Evolutionary conservation across 1,140 invertebrate species (phyloP), one percentile per base, ranked within the genome.

Genomic region (Thereuonema tuberculata): DNA sequence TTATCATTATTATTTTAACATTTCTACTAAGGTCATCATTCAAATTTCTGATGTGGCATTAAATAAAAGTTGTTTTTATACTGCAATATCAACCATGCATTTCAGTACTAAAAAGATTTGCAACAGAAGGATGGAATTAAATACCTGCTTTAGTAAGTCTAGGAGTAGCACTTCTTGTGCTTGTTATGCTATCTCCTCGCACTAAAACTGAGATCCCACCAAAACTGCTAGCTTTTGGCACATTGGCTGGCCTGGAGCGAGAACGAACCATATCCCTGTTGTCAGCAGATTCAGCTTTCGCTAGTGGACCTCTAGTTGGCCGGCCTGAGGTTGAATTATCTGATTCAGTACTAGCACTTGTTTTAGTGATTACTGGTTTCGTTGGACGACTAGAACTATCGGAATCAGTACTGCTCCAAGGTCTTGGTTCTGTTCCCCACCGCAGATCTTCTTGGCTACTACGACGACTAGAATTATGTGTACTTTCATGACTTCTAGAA

Each of bases 341-440:
- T 2, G 59, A 60, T 27, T 60, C 59, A n/a, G 59, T 60, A 28
- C 59, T 60, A 2, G 59, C 59, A 54, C 59, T 54, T 2, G 59
- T 60, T 43, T 60, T 60, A 5, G 50, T 60, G n/a, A 60, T 60
- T 2, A 60, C 28, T 24, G 26, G 50, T 37, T 55, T 60, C 2
- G 59, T 48, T 3, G 62, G 67, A 23, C 62, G 61, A 58, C 62
- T 61, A 25, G 67, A 67, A 28, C 61, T 63, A 31, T 72, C 70
- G 56, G 74, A 74, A 55, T 77, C 75, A 37, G 74, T 74, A 61
- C 73, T 75, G 60, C 70, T 74, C 74, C 75, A 76, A 5, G 70
- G 71, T 26, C 70, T 65, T 23, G 62, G 53, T 15, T 70, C 69
- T 27, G 62, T 60, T 52, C 61, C 64, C 70, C 71, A 73, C 15